Evolutionary conservation across 2,888 invertebrate species (phyloP), one percentile per base, ranked within the genome.

Genomic region (Nomada flava): DNA sequence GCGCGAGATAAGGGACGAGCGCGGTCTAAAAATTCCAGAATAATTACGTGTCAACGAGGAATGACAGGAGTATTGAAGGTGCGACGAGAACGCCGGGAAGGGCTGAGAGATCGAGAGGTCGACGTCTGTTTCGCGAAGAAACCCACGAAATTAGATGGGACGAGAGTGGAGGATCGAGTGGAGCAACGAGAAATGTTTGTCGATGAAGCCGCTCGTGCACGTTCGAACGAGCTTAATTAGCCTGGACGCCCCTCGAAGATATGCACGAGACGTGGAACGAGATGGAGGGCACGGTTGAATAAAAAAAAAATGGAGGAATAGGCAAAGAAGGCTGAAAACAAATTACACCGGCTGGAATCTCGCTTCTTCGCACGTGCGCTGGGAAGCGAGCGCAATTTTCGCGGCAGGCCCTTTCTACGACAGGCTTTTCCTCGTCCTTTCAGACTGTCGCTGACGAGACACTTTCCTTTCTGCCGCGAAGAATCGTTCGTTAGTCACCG

Each of bases 401-500:
- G 81, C 86, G 76, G 77, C 85, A 86, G 86, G 57, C 69, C 84
- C 26, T 23, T n/a, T 70, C 76, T 70, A 83, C 88, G 88, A 86
- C 89, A 79, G 89, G 90, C 90, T 90, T 90, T 87, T 89, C 75
- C 85, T 86, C 84, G 86, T 82, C 90, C 88, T 90, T 90, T 90
- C 90, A 70, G 50, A 64, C 86, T 73, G 80, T 81, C 83, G 89
- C 89, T 89, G 90, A 90, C 90, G 88, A 86, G 86, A 90, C 90
- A 90, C 86, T 91, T 89, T 91, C 90, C 90, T 91, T 91, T 91
- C 88, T 88, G 85, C 84, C 84, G 80, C 84, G 87, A 91, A 91
- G 89, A 91, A 91, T 91, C 91, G 91, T 91, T 91, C 91, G 88
- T 91, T 91, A 91, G 90, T 86, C 86, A 71, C 71, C 70, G 79